These are phyloP conservation scores for Stigmatopora nigra DNA, from an alignment of 2,113 vertebrate genomes.

Conservation along the genomic window DNA sequence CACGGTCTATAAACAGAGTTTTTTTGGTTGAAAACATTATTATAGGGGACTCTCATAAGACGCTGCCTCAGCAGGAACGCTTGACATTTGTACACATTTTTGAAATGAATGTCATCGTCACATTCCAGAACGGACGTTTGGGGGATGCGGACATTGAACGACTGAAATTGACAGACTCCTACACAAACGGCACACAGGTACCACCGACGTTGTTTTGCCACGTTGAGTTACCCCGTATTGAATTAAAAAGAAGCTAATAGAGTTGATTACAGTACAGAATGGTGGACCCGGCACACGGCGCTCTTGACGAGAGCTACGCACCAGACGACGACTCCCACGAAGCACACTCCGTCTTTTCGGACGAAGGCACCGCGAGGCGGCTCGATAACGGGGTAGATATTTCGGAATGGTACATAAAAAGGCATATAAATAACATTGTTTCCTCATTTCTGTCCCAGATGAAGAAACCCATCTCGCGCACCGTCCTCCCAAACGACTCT, in stretches of 20 bases:
- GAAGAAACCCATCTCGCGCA: constrained; percentile 87
- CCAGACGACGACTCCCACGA: constrained; percentile 86
- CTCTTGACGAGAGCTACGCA: constrained; percentile 81
- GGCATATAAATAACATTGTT: neutral
- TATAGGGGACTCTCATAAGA: constrained; percentile 13
- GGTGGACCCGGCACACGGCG: constrained; percentile 88
- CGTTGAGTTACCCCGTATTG: neutral
- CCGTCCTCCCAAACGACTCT: constrained; percentile 68
- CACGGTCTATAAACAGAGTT: constrained; percentile 32
- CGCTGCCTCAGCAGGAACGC: constrained; percentile 1
- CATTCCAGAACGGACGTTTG: constrained; percentile 85
- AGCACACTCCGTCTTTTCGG: constrained; percentile 82
- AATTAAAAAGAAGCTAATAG: neutral
- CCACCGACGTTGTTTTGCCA: neutral
- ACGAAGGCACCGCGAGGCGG: constrained; percentile 82
- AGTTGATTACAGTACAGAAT: constrained; percentile 69
- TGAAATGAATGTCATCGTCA: constrained; percentile 2
- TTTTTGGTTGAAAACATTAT: constrained; percentile 15
- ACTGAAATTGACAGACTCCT: constrained; percentile 83
- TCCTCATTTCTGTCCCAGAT: constrained; percentile 65
- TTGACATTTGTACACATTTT: neutral
- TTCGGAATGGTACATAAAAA: neutral
- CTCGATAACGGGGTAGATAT: constrained; percentile 78
- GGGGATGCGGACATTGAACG: constrained; percentile 90
- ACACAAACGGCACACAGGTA: constrained; percentile 90